phyloP scores from a whole-genome alignment of 2,888 invertebrate genomes.

The Drosophila pseudotalamancana region DNA sequence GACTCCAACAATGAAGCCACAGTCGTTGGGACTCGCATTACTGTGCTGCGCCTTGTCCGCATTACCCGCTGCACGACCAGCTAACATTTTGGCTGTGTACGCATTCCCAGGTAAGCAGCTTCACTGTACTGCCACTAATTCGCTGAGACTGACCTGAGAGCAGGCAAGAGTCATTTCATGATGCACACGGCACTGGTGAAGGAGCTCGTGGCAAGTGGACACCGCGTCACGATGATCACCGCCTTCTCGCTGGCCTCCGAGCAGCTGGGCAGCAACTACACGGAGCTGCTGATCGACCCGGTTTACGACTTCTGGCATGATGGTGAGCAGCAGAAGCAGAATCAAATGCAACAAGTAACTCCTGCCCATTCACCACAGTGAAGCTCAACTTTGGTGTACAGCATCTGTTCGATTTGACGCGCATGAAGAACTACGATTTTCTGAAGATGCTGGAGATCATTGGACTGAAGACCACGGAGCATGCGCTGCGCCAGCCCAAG shows the following conservation, averaged over 20 bases:
- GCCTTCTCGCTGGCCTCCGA: constrained; percentile 69
- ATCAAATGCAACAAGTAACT: no score
- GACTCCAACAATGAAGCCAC: constrained; percentile 30
- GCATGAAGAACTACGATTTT: constrained; percentile 67
- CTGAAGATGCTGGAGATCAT: constrained; percentile 80
- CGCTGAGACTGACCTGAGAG: background rate
- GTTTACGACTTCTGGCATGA: constrained; percentile 81
- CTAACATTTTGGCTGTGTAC: constrained; percentile 84
- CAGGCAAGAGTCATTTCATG: constrained; percentile 85
- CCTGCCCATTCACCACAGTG: constrained; percentile 56
- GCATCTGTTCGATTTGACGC: constrained; percentile 79
- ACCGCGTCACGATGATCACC: constrained; percentile 78
- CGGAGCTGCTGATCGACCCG: constrained; percentile 82
- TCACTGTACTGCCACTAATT: background rate
- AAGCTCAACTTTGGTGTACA: constrained; percentile 70
- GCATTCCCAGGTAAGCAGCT: constrained; percentile 80
- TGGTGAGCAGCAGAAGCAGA: constrained; percentile 49
- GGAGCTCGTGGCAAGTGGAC: constrained; percentile 84
- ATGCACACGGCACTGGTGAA: constrained; percentile 84
- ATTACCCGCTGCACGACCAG: constrained; percentile 14
- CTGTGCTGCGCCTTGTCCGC: constrained; percentile 31
- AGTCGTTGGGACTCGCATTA: background rate
- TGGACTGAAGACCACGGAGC: constrained; percentile 78
- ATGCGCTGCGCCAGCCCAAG: constrained; percentile 79
- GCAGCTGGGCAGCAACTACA: constrained; percentile 79